Percentiles rank a stretch among this genome's conserved stretches.
Conservation (phyloP, 2,888 invertebrate genomes). For the Mantis religiosa region DNA sequence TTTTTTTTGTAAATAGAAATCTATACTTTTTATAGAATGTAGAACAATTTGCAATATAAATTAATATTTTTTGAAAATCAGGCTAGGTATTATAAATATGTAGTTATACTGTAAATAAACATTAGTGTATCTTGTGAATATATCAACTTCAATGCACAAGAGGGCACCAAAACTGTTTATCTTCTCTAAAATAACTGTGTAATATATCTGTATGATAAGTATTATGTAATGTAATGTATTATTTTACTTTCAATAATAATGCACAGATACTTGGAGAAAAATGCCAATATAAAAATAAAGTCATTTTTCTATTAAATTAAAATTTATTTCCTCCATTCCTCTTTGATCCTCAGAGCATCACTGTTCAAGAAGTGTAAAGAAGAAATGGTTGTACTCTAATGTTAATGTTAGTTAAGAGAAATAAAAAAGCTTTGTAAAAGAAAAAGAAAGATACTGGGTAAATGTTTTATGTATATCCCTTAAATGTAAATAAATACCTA, state of each 20-base stretch:
- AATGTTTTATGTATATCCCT: no score
- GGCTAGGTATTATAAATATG: not conserved
- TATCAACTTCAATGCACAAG: not conserved
- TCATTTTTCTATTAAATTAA: not conserved
- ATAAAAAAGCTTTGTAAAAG: no score
- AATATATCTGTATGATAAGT: not conserved
- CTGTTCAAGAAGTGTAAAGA: not conserved
- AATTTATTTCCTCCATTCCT: not conserved
- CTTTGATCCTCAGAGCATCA: not conserved
- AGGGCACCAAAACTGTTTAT: not conserved
- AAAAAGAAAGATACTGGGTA: no score
- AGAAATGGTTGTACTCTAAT: no score
- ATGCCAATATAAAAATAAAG: not conserved
- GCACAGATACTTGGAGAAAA: not conserved
- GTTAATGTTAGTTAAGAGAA: no score
- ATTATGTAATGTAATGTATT: not conserved
- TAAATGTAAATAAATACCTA: no score
- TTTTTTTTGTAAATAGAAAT: not conserved
- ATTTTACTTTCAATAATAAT: not conserved
- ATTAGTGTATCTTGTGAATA: not conserved
- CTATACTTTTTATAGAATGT: not conserved
- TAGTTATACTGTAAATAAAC: not conserved
- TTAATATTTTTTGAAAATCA: not conserved
- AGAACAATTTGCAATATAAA: not conserved
- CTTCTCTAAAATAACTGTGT: not conserved